These are phyloP conservation scores for Hippocampus barbouri DNA, from an alignment of 2,113 vertebrate species.

Conservation along the genomic window DNA sequence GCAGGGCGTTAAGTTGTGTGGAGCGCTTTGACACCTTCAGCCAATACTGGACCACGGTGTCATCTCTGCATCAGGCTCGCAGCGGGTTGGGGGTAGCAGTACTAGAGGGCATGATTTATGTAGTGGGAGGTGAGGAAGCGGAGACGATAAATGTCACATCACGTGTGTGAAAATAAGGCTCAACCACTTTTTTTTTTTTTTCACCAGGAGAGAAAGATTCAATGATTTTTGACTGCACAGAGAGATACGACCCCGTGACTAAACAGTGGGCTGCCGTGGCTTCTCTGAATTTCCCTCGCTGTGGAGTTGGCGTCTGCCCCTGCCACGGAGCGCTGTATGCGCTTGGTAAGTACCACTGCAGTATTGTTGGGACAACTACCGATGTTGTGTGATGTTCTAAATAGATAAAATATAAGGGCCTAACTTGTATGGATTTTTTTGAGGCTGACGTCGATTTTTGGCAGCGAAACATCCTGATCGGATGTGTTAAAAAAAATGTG, in stretches of 20 bases:
- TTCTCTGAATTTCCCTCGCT: slow-evolving; percentile 91
- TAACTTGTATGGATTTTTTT: too few relatives aligned
- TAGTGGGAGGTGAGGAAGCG: slow-evolving; percentile 85
- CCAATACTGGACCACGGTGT: slow-evolving; percentile 97
- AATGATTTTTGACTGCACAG: slow-evolving; percentile 97
- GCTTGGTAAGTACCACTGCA: slow-evolving; percentile 74
- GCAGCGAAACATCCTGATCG: too few relatives aligned
- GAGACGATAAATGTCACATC: neutral
- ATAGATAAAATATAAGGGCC: too few relatives aligned
- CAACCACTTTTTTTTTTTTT: neutral
- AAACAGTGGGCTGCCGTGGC: slow-evolving; percentile 94
- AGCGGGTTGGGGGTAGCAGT: slow-evolving; percentile 89
- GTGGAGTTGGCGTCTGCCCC: slow-evolving; percentile 88
- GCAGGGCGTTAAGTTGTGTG: slow-evolving; percentile 91
- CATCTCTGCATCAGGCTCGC: slow-evolving; percentile 93
- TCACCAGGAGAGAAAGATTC: slow-evolving; percentile 88
- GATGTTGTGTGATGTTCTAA: too few relatives aligned
- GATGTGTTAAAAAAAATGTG: too few relatives aligned
- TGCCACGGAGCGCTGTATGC: slow-evolving; percentile 94
- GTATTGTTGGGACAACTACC: neutral
- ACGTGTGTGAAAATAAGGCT: neutral
- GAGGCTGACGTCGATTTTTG: too few relatives aligned
- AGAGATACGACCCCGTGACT: slow-evolving; percentile 92
- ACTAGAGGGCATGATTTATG: slow-evolving; percentile 93
- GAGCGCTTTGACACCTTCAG: slow-evolving; percentile 97